phyloP scores from a whole-genome alignment of 92 coral and sea anemone species.

The Porites cylindrica region DNA sequence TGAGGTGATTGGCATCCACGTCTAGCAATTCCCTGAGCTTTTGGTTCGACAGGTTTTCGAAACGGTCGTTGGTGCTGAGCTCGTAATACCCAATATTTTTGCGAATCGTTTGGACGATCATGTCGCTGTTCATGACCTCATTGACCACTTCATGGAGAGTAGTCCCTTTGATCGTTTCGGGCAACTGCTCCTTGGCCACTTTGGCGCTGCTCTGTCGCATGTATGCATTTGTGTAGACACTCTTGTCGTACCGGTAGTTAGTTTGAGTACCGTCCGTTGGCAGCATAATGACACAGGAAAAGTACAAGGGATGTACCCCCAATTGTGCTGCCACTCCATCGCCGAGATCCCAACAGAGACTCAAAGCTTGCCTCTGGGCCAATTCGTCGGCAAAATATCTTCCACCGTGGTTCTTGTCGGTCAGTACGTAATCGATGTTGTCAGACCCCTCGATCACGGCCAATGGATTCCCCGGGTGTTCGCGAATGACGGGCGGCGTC shows the following conservation, averaged over 20 bases:
- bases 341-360: neutral
- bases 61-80: conserved; percentile 10
- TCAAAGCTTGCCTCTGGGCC: neutral
- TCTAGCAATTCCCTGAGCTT: neutral
- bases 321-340: neutral
- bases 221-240: neutral
- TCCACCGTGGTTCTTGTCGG: conserved; percentile 18
- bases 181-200: neutral
- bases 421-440: neutral
- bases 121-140: conserved; percentile 8
- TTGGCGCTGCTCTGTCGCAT: neutral
- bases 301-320: neutral
- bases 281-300: neutral
- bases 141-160: neutral
- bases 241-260: neutral
- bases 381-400: neutral
- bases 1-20: conserved; percentile 6
- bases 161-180: neutral
- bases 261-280: neutral
- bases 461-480: conserved; percentile 12
- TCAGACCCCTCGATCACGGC: conserved; percentile 17
- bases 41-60: neutral
- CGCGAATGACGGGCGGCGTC: neutral
- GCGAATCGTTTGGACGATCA: neutral
- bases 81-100: neutral